Conservation (phyloP, 37 sponge, comb jelly and placozoan species). For the Dysidea cf. avara region DNA sequence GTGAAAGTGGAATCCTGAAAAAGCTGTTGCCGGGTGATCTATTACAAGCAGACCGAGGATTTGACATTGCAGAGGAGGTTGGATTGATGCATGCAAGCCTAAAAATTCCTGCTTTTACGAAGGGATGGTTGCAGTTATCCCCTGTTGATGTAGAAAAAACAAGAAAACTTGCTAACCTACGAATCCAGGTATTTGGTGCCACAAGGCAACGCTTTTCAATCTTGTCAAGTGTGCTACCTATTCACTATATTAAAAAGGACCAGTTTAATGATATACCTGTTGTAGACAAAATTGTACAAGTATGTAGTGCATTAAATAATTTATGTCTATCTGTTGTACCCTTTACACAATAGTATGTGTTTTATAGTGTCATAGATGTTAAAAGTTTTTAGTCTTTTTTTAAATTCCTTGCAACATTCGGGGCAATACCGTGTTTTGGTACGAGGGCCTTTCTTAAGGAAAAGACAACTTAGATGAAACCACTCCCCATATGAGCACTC, state of each 20-base stretch:
- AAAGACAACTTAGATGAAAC: constrained; percentile 51
- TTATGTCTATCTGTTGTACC: constrained; percentile 62
- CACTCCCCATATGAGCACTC: constrained; percentile 29
- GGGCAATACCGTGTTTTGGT: constrained; percentile 56
- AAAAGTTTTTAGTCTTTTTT: too few relatives aligned
- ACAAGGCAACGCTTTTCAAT: constrained; percentile 57
- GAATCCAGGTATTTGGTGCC: constrained; percentile 61
- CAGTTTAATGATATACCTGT: constrained; percentile 1
- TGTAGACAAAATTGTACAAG: constrained; percentile 46
- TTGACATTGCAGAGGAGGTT: constrained; percentile 70
- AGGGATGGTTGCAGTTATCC: constrained; percentile 54
- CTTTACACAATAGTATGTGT: constrained; percentile 22
- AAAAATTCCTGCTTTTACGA: constrained; percentile 69
- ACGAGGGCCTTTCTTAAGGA: neutral
- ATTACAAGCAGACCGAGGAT: constrained; percentile 71
- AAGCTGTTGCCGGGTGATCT: constrained; percentile 75
- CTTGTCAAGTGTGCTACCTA: constrained; percentile 37
- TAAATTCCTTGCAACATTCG: constrained; percentile 35
- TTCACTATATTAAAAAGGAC: constrained; percentile 29
- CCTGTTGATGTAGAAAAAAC: constrained; percentile 60
- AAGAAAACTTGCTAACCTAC: constrained; percentile 66
- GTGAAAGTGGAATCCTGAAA: constrained; percentile 51
- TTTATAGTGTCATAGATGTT: too few relatives aligned
- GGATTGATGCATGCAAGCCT: constrained; percentile 51
- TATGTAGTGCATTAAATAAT: constrained; percentile 69